Evolutionary conservation across 2,888 invertebrate genomes (phyloP).

Genomic region (Macrophya annulata): DNA sequence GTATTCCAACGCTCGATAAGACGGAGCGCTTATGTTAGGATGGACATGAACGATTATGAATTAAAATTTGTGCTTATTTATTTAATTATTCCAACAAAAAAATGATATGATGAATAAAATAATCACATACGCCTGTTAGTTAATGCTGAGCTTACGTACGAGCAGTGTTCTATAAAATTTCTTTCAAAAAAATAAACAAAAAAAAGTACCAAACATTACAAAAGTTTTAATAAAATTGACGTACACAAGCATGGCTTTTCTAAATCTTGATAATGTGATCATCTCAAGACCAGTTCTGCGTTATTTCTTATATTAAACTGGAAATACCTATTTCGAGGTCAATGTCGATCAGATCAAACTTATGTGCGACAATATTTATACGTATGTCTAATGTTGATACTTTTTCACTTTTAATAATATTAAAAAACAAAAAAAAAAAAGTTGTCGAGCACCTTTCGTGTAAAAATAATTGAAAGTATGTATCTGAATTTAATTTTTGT

Average conservation of each 20-base stretch:
- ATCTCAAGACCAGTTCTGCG: neutral
- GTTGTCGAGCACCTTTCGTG: conserved; percentile 4
- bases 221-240: conserved; percentile 10
- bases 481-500: neutral
- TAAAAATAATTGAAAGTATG: conserved; percentile 28
- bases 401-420: conserved; percentile 32
- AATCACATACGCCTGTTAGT: conserved; percentile 22
- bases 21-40: conserved; percentile 49
- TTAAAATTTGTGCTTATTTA: conserved; percentile 36
- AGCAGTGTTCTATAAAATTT: conserved; percentile 36
- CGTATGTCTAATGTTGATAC: conserved; percentile 37
- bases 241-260: conserved; percentile 2
- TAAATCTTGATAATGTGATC: conserved; percentile 1
- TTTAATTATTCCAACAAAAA: neutral
- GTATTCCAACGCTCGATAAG: conserved; percentile 41
- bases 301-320: neutral
- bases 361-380: conserved; percentile 47
- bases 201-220: conserved; percentile 39
- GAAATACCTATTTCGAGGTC: neutral
- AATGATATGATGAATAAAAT: neutral
- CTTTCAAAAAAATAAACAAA: neutral
- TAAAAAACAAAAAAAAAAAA: neutral
- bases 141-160: conserved; percentile 1
- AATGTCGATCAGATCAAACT: conserved; percentile 9
- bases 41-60: conserved; percentile 41